These are phyloP conservation scores for Silurus asotus DNA, from an alignment of 2,113 vertebrate species.

Conservation along the genomic window DNA sequence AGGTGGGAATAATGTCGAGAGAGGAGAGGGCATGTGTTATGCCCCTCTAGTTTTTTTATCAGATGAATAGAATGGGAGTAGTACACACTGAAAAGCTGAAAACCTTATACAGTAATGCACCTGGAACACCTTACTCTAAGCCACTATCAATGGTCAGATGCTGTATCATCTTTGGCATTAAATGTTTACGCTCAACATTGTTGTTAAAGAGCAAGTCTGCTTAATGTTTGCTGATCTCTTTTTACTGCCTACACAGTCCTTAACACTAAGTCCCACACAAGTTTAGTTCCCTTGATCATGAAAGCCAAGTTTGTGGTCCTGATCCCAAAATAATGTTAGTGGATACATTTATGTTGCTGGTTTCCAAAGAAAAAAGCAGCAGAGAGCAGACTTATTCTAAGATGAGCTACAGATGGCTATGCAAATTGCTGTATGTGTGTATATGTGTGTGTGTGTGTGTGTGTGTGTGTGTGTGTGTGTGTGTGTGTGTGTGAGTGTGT, in stretches of 20 bases:
- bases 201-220: slow-evolving; percentile 1
- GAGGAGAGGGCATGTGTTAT: slow-evolving; percentile 7
- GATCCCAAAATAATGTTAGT: slow-evolving; percentile 9
- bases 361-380: slow-evolving; percentile 6
- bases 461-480: too few species aligned
- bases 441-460: too few species aligned
- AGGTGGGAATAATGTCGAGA: neutral
- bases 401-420: neutral
- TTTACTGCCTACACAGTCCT: neutral
- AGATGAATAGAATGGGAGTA: slow-evolving; percentile 58
- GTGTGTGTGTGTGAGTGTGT: too few species aligned
- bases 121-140: slow-evolving; percentile 75
- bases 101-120: slow-evolving; percentile 78
- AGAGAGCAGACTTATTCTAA: neutral
- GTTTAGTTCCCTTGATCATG: neutral
- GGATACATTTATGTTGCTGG: slow-evolving; percentile 11
- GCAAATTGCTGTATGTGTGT: neutral
- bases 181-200: slow-evolving; percentile 62
- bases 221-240: neutral
- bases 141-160: slow-evolving; percentile 68
- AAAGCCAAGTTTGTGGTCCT: neutral
- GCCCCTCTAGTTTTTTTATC: slow-evolving; percentile 42
- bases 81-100: slow-evolving; percentile 80
- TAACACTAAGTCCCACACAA: neutral
- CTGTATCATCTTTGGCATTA: slow-evolving; percentile 66